A percentile compares a stretch with the other conserved stretches of the same genome.
Evolutionary conservation across 1,140 invertebrate species (phyloP).

Genomic region (Chrysomallon squamiferum): DNA sequence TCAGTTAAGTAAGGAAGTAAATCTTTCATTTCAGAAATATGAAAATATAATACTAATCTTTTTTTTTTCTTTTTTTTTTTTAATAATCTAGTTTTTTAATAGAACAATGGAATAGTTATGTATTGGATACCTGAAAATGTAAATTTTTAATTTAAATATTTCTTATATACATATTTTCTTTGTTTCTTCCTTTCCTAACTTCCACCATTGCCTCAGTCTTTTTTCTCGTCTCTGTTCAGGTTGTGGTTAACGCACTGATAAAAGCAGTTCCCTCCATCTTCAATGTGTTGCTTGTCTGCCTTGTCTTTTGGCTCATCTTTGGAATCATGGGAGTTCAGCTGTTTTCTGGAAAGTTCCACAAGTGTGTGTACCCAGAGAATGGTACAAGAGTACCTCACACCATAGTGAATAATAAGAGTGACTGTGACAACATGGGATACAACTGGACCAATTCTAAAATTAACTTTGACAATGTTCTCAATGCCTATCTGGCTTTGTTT

Average conservation of each 20-base stretch:
- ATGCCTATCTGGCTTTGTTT: slow-evolving; percentile 95
- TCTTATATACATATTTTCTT: too few species aligned
- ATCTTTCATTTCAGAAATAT: too few species aligned
- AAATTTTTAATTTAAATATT: too few species aligned
- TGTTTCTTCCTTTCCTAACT: too few species aligned
- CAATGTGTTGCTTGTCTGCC: slow-evolving; percentile 88
- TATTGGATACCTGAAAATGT: too few species aligned
- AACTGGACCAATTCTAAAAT: slow-evolving; percentile 96
- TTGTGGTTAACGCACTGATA: slow-evolving; percentile 92
- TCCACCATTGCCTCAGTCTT: too few species aligned
- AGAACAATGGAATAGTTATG: too few species aligned
- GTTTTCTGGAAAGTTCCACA: slow-evolving; percentile 89
- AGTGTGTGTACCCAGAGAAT: slow-evolving; percentile 82
- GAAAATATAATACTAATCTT: too few species aligned
- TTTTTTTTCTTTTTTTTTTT: too few species aligned
- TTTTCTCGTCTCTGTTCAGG: slow-evolving; percentile 72
- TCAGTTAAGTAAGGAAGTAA: too few species aligned
- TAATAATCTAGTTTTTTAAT: too few species aligned
- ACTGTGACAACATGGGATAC: slow-evolving; percentile 70
- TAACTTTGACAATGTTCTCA: slow-evolving; percentile 98
- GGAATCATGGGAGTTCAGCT: slow-evolving; percentile 91
- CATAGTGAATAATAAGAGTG: slow-evolving; percentile 37
- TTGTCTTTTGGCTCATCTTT: slow-evolving; percentile 93
- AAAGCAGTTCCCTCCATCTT: slow-evolving; percentile 95
- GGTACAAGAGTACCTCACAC: slow-evolving; percentile 24